A percentile compares a stretch with the other conserved stretches of the same genome.
phyloP scores from a whole-genome alignment of 2,888 invertebrate species.

The Oscheius onirici region DNA sequence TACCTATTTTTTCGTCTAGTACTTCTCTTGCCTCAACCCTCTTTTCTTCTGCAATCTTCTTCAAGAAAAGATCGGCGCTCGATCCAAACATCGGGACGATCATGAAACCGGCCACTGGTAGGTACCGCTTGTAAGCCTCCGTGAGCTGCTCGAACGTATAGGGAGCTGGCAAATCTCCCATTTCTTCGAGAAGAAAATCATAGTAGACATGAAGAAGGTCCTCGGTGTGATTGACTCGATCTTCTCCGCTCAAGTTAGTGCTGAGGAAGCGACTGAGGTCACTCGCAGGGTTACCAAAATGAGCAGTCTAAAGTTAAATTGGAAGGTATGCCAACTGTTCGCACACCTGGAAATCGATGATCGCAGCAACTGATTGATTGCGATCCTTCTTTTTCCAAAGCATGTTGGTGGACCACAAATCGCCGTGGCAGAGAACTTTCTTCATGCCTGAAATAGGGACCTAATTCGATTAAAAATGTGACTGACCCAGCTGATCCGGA shows the following conservation, averaged over 20 bases:
- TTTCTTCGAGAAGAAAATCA: slow-evolving; percentile 22
- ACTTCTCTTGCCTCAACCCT: neutral
- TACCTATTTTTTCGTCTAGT: slow-evolving; percentile 5
- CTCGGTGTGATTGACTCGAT: neutral
- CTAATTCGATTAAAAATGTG: neutral
- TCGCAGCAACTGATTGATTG: slow-evolving; percentile 4
- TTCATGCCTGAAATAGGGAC: slow-evolving; percentile 3
- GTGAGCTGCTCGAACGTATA: slow-evolving; percentile 30
- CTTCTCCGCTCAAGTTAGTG: slow-evolving; percentile 9
- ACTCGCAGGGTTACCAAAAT: slow-evolving; percentile 20
- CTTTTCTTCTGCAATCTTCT: slow-evolving; percentile 12
- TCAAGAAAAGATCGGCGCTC: neutral
- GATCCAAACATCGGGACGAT: slow-evolving; percentile 23
- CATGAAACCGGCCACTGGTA: slow-evolving; percentile 19
- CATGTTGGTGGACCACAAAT: slow-evolving; percentile 28
- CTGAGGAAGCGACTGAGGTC: slow-evolving; percentile 27
- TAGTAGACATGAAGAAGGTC: slow-evolving; percentile 22
- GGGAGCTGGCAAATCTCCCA: slow-evolving; percentile 14
- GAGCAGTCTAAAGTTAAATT: slow-evolving; percentile 11
- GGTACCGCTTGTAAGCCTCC: slow-evolving; percentile 24
- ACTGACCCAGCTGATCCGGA: slow-evolving; percentile 25
- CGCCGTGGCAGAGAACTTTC: slow-evolving; percentile 21
- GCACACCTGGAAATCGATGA: slow-evolving; percentile 26
- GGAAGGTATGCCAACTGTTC: neutral
- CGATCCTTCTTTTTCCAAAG: slow-evolving; percentile 18